phyloP scores from a whole-genome alignment of 2,797 vertebrate species.

The Scomberomorus guttatus region DNA sequence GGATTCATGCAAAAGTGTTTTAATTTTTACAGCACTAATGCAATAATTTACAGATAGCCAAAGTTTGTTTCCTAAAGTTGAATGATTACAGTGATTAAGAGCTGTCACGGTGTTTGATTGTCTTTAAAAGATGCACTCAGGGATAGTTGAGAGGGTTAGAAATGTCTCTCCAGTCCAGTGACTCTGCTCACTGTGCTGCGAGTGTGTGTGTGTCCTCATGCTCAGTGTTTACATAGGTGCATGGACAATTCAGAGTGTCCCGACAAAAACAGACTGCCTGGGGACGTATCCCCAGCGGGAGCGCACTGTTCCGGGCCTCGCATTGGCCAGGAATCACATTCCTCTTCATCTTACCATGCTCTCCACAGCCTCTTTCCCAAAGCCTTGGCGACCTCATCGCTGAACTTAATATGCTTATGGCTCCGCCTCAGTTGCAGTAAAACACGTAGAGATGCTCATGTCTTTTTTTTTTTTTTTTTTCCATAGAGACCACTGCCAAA shows the following conservation, averaged over 20 bases:
- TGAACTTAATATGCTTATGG: slow-evolving; percentile 74
- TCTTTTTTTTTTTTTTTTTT: slow-evolving; percentile 26
- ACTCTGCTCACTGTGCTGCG: slow-evolving; percentile 64
- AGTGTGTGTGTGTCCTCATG: slow-evolving; percentile 73
- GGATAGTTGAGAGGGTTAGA: slow-evolving; percentile 52
- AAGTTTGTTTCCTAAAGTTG: neutral
- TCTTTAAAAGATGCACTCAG: slow-evolving; percentile 60
- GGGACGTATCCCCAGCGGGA: slow-evolving; percentile 85
- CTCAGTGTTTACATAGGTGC: slow-evolving; percentile 90
- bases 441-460: slow-evolving; percentile 59
- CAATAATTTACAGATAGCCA: slow-evolving; percentile 9
- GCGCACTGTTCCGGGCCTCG: slow-evolving; percentile 79
- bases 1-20: slow-evolving; percentile 34
- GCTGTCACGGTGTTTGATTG: slow-evolving; percentile 45
- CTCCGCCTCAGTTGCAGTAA: slow-evolving; percentile 59
- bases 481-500: slow-evolving; percentile 40
- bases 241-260: slow-evolving; percentile 85
- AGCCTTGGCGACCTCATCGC: slow-evolving; percentile 76
- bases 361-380: slow-evolving; percentile 85
- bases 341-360: slow-evolving; percentile 84
- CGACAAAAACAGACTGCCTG: slow-evolving; percentile 91
- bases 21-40: slow-evolving; percentile 1
- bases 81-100: slow-evolving; percentile 16
- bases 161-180: slow-evolving; percentile 66
- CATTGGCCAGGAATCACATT: slow-evolving; percentile 88